Percentiles rank a stretch among this genome's conserved stretches.
Conservation (phyloP, 1,140 invertebrate species). For the Dufourea novaeangliae region DNA sequence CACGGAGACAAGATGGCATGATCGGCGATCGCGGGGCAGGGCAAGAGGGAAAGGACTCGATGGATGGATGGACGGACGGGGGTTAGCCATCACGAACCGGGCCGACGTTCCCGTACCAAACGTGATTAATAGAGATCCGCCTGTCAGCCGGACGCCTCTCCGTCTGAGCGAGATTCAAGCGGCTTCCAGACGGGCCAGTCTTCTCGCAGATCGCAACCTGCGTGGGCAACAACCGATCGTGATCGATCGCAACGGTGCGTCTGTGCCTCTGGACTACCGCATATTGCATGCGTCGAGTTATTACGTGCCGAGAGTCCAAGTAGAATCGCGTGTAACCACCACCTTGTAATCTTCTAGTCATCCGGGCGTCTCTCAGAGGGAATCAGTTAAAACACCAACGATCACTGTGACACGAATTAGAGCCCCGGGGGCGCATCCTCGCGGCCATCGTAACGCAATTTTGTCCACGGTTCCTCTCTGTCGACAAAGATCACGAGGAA, state of each 20-base stretch:
- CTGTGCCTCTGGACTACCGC: constrained; percentile 10
- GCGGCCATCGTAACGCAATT: too few relatives aligned
- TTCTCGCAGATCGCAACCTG: constrained; percentile 71
- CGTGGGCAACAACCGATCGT: constrained; percentile 65
- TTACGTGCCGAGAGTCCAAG: constrained; percentile 30
- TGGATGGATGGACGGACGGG: constrained; percentile 50
- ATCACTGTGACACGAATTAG: constrained; percentile 35
- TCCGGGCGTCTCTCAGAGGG: constrained; percentile 17
- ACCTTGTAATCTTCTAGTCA: constrained; percentile 33
- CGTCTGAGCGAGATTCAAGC: constrained; percentile 52
- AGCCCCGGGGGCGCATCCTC: not conserved
- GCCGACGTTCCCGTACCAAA: constrained; percentile 58
- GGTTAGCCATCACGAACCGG: constrained; percentile 49
- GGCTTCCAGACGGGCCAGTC: constrained; percentile 64
- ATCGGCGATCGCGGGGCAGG: constrained; percentile 24
- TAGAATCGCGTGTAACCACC: constrained; percentile 31
- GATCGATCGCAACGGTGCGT: constrained; percentile 54
- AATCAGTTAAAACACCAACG: constrained; percentile 23
- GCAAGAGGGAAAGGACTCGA: constrained; percentile 41
- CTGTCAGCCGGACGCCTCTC: constrained; percentile 65
- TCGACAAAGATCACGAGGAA: not conserved
- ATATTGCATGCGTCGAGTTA: constrained; percentile 17
- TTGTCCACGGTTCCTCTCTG: not conserved
- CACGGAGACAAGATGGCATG: not conserved
- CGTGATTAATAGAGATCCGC: constrained; percentile 68